These are phyloP conservation scores for Xylocopa sonorina DNA, from an alignment of 1,140 invertebrate genomes.

Conservation along the genomic window DNA sequence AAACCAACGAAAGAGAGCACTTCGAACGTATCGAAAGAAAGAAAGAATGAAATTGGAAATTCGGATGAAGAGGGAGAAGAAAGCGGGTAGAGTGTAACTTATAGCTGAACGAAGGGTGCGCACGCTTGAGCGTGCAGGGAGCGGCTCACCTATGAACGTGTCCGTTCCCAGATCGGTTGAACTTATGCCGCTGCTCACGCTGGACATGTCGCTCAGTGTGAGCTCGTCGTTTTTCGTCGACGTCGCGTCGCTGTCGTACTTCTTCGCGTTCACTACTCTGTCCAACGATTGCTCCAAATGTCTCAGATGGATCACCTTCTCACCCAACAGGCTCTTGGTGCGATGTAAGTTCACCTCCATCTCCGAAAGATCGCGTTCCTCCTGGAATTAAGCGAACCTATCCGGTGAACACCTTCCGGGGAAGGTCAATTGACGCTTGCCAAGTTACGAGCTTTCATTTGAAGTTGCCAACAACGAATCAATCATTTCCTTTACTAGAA, in stretches of 20 bases:
- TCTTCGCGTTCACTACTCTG: conserved; percentile 80
- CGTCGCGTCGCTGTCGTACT: conserved; percentile 78
- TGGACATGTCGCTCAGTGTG: conserved; percentile 85
- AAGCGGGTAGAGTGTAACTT: not conserved
- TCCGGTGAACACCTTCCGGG: no score
- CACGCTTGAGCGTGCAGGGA: no score
- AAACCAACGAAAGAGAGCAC: not conserved
- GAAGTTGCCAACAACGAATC: no score
- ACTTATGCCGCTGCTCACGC: conserved; percentile 87
- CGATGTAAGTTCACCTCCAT: conserved; percentile 91
- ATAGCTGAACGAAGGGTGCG: not conserved
- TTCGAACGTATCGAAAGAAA: not conserved
- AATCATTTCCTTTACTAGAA: no score
- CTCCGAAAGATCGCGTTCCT: conserved; percentile 90
- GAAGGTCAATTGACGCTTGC: no score
- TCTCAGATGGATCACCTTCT: conserved; percentile 89
- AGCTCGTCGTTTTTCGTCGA: conserved; percentile 80
- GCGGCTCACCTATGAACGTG: conserved; percentile 78
- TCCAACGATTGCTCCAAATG: conserved; percentile 89
- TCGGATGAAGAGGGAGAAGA: not conserved
- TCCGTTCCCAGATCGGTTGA: conserved; percentile 86
- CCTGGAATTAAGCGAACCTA: conserved; percentile 76
- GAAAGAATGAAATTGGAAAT: no score
- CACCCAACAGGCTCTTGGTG: conserved; percentile 88
- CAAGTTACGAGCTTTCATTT: no score